A percentile compares a stretch with the other conserved stretches of the same genome.
These are phyloP conservation scores for Apistogramma diplotaenia DNA, from an alignment of 2,113 vertebrate species.

Conservation along the genomic window DNA sequence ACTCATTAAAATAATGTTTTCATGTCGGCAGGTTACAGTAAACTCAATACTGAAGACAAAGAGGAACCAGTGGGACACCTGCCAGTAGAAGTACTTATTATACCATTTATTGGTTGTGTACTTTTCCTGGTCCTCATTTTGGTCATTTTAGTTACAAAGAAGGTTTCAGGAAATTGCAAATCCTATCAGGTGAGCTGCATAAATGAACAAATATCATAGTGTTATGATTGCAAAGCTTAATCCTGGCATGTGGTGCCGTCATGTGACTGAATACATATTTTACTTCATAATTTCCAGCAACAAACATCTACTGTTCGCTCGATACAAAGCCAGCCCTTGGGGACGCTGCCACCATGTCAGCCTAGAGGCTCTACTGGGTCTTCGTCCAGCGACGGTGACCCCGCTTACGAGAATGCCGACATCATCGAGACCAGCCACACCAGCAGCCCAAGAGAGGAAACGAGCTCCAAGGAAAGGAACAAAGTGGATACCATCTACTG, in stretches of 20 bases:
- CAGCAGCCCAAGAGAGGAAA: not conserved
- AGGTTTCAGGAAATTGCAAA: fast-evolving
- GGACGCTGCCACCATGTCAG: not conserved
- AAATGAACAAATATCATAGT: not conserved
- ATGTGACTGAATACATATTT: not conserved
- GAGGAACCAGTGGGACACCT: too few species aligned
- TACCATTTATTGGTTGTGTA: not conserved
- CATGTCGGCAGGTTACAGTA: not conserved
- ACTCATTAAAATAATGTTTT: fast-evolving
- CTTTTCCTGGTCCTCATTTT: not conserved
- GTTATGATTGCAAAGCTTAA: not conserved
- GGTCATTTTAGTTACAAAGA: not conserved
- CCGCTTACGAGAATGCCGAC: slow-evolving; percentile 38
- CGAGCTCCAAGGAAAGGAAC: not conserved
- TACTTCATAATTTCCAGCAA: not conserved
- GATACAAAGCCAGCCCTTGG: not conserved
- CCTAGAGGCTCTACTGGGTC: not conserved
- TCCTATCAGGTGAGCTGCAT: slow-evolving; percentile 5
- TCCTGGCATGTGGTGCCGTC: not conserved
- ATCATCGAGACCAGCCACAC: not conserved
- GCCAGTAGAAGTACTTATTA: too few species aligned
- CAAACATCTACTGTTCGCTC: not conserved
- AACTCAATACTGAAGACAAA: fast-evolving
- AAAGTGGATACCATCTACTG: not conserved
- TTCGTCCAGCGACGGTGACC: not conserved